These are phyloP conservation scores for Myotis myotis DNA, from an alignment of 2,797 vertebrate genomes.

Conservation along the genomic window DNA sequence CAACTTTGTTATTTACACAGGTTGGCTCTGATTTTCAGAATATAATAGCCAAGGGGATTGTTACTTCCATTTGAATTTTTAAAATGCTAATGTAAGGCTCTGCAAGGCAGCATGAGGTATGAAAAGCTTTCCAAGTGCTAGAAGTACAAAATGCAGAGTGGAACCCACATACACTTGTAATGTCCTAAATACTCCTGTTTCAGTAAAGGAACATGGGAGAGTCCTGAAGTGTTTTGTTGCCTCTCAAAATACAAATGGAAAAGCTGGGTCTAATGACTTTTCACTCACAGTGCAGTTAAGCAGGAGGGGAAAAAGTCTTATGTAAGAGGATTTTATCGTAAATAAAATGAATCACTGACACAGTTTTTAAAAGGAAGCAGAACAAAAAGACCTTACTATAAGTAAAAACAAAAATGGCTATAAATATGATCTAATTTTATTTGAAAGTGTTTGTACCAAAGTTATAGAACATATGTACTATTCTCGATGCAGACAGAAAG, in stretches of 20 bases:
- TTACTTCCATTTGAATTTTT: conserved; percentile 42
- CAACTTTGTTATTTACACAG: conserved; percentile 65
- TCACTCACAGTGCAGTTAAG: conserved; percentile 26
- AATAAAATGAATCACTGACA: conserved; percentile 65
- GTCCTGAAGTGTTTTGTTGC: conserved; percentile 12
- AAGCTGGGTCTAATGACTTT: conserved; percentile 52
- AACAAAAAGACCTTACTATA: conserved; percentile 36
- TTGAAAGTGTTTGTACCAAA: conserved; percentile 19
- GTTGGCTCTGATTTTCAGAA: conserved; percentile 43
- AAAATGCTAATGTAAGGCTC: conserved; percentile 43
- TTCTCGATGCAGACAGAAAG: background rate
- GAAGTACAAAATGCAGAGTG: background rate
- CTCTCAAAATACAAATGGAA: conserved; percentile 60
- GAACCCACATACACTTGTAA: background rate
- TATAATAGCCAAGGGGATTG: conserved; percentile 18
- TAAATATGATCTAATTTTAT: conserved; percentile 50
- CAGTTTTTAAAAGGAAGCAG: conserved; percentile 26
- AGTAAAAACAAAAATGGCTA: conserved; percentile 11
- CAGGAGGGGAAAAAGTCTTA: background rate
- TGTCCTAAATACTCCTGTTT: background rate
- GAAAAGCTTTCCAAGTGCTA: background rate
- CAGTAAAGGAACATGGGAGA: background rate
- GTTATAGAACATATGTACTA: background rate
- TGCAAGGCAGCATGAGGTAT: background rate
- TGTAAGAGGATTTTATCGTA: conserved; percentile 47